Percentiles rank a stretch among this genome's conserved stretches.
phyloP scores from a whole-genome alignment of 2,113 vertebrate species.

The Bubo scandiacus region DNA sequence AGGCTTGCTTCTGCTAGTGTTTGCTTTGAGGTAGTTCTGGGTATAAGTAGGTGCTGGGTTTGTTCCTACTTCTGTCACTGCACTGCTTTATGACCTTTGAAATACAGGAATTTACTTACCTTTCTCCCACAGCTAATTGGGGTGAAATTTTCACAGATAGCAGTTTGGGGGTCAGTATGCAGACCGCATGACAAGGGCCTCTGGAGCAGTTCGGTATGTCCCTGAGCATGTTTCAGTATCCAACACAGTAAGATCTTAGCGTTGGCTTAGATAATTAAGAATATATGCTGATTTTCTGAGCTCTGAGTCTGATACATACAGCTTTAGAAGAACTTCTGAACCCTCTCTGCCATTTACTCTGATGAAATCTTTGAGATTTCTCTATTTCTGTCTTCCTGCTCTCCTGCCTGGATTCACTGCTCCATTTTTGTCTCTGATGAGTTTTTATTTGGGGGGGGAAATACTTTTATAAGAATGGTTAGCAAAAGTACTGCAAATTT shows the following conservation, averaged over 20 bases:
- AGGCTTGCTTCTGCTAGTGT: neutral
- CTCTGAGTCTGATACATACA: neutral
- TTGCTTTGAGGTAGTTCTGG: neutral
- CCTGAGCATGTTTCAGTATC: neutral
- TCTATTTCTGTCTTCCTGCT: neutral
- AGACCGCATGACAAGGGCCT: neutral
- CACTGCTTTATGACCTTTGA: neutral
- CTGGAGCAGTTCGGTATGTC: neutral
- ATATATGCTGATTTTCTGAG: neutral
- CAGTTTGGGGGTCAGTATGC: neutral
- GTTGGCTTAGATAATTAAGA: neutral
- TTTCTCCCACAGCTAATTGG: fast-evolving
- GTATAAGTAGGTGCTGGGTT: neutral
- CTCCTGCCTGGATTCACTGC: neutral
- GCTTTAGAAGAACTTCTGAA: neutral
- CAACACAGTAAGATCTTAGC: neutral
- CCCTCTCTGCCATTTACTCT: neutral
- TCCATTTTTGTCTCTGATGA: neutral
- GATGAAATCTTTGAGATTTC: neutral
- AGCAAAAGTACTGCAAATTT: neutral
- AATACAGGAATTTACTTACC: neutral
- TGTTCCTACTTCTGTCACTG: neutral
- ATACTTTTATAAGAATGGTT: neutral
- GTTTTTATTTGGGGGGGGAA: neutral
- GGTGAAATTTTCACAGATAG: neutral